Percentiles rank a stretch among this genome's conserved stretches.
phyloP scores from a whole-genome alignment of 1,140 invertebrate species.

The Brevipalpus yothersi region DNA sequence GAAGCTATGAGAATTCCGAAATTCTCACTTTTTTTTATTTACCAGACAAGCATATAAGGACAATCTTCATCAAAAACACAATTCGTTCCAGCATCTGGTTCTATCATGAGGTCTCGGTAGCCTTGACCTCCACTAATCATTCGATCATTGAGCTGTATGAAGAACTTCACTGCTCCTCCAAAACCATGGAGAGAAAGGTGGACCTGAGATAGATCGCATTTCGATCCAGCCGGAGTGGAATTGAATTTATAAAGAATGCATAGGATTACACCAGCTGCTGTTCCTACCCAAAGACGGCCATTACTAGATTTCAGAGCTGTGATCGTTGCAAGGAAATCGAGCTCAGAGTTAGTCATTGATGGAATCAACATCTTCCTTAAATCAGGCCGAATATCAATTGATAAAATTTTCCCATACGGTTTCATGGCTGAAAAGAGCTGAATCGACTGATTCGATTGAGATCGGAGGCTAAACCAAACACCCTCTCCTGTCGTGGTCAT shows the following conservation, averaged over 20 bases:
- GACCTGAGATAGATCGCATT: too few species aligned
- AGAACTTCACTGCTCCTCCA: too few species aligned
- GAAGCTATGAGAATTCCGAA: too few species aligned
- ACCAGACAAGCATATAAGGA: slow-evolving; percentile 71
- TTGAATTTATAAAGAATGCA: too few species aligned
- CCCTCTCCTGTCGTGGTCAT: slow-evolving; percentile 90
- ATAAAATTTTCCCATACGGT: slow-evolving; percentile 78
- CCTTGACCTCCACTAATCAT: too few species aligned
- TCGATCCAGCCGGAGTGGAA: too few species aligned
- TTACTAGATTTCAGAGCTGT: slow-evolving; percentile 72
- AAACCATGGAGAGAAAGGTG: too few species aligned
- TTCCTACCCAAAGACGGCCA: too few species aligned
- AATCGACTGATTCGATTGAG: slow-evolving; percentile 86
- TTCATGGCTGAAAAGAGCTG: slow-evolving; percentile 72
- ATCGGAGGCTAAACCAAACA: slow-evolving; percentile 82
- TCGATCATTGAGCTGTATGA: too few species aligned
- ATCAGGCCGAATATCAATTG: slow-evolving; percentile 96
- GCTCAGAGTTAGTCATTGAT: too few species aligned
- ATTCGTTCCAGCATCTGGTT: slow-evolving; percentile 23
- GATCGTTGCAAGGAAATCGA: slow-evolving; percentile 88
- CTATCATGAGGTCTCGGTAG: slow-evolving; percentile 84
- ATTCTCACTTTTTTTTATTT: too few species aligned
- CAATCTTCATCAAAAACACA: slow-evolving; percentile 39
- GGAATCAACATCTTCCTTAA: slow-evolving; percentile 96
- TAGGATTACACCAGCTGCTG: too few species aligned